Percentiles rank a stretch among this genome's conserved stretches.
These are phyloP conservation scores for Buceros bicornis DNA, from an alignment of 2,797 vertebrate species.

Conservation along the genomic window DNA sequence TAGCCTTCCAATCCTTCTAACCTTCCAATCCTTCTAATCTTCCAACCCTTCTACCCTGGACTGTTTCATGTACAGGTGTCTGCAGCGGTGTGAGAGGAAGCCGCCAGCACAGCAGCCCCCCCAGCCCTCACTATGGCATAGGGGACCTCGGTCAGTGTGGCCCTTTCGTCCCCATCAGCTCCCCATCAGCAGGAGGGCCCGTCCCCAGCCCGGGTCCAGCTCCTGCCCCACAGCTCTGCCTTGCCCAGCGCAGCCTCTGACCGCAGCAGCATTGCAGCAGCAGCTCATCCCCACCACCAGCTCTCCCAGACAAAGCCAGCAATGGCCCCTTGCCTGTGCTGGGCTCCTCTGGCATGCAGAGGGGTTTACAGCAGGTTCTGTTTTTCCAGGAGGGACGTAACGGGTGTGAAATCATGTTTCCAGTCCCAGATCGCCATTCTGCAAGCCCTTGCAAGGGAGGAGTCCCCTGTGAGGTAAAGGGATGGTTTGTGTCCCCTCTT, in stretches of 20 bases:
- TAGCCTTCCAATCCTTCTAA: too few species aligned
- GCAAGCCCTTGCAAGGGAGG: neutral
- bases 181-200: neutral
- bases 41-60: too few species aligned
- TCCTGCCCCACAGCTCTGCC: neutral
- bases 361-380: neutral
- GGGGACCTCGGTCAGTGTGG: neutral
- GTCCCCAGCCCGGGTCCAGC: neutral
- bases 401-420: accelerated
- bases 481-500: too few species aligned
- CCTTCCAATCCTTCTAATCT: too few species aligned
- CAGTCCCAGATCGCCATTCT: neutral
- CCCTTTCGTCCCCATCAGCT: neutral
- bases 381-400: neutral
- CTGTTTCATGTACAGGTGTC: too few species aligned
- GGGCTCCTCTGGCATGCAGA: accelerated
- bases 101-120: neutral
- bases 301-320: too few species aligned
- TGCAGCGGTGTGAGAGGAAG: too few species aligned
- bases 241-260: too few species aligned
- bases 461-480: accelerated
- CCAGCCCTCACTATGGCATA: accelerated
- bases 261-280: too few species aligned
- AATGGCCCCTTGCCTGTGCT: too few species aligned
- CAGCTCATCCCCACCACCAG: too few species aligned